Conservation (phyloP, 2,888 invertebrate genomes). For the Gisinianus flammeolus region DNA sequence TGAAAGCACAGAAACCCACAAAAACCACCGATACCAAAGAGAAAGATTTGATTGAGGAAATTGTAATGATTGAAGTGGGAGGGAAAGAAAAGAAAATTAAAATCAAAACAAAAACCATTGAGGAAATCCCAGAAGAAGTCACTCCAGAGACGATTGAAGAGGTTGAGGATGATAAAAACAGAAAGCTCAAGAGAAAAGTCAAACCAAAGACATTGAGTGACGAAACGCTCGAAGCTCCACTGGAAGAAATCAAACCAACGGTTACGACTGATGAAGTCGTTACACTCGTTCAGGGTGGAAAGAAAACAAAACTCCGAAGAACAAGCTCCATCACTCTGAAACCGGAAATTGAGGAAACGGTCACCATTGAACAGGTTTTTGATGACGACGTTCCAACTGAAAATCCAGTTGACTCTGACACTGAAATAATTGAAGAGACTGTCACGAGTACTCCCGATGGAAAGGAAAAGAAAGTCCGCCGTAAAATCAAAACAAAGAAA, state of each 20-base stretch:
- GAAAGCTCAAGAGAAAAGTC: not conserved
- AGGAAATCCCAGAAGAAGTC: conserved; percentile 14
- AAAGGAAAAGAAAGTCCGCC: not conserved
- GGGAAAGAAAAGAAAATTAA: not conserved
- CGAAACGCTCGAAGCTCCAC: not conserved
- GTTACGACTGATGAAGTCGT: not conserved
- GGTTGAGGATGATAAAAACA: conserved; percentile 1
- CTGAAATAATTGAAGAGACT: too few species aligned
- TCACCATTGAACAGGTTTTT: too few species aligned
- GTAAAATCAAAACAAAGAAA: too few species aligned
- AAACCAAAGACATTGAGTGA: not conserved
- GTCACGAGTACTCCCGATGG: too few species aligned
- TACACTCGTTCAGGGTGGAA: not conserved
- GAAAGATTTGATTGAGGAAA: not conserved
- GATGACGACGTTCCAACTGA: too few species aligned
- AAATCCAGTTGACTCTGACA: too few species aligned
- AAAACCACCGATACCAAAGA: not conserved
- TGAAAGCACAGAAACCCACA: not conserved
- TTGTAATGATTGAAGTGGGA: not conserved
- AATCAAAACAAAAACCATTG: not conserved
- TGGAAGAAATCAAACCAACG: not conserved
- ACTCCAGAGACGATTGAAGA: not conserved
- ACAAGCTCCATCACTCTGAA: too few species aligned
- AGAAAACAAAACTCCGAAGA: not conserved
- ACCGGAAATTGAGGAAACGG: too few species aligned